phyloP scores from a whole-genome alignment of 2,797 vertebrate genomes.

The Dryobates pubescens region DNA sequence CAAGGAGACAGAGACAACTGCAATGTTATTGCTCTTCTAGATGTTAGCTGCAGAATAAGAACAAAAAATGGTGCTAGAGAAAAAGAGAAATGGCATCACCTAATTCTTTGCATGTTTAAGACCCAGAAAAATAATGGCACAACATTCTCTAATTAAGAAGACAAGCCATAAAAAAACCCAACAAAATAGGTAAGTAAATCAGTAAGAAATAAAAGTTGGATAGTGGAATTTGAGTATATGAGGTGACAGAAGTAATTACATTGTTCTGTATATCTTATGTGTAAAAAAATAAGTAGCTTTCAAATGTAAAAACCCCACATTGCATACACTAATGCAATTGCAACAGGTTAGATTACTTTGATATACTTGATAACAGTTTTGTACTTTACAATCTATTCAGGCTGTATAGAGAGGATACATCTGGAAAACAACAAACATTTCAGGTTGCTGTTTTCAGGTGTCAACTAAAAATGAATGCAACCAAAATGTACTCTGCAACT shows the following conservation, averaged over 20 bases:
- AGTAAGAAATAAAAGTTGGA: neutral
- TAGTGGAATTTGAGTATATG: neutral
- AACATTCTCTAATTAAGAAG: neutral
- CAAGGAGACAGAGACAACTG: slow-evolving; percentile 35
- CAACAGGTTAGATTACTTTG: neutral
- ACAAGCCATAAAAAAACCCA: neutral
- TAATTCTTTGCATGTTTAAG: neutral
- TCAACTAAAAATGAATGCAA: slow-evolving; percentile 25
- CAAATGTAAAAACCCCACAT: neutral
- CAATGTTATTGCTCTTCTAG: slow-evolving; percentile 10
- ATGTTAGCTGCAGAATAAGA: neutral
- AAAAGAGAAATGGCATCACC: neutral
- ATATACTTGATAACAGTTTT: neutral
- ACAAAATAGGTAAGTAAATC: neutral
- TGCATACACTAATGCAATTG: neutral
- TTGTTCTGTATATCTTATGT: neutral
- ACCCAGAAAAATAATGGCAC: neutral
- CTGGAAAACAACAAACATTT: neutral
- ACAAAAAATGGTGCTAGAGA: neutral
- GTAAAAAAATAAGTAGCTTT: neutral
- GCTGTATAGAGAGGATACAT: neutral
- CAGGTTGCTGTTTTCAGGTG: neutral
- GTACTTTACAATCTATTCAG: neutral
- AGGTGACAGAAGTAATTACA: neutral
- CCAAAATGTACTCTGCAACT: slow-evolving; percentile 1